Conservation (phyloP, 35 echinoderm and acorn worm genomes). For the Stichopus chloronotus region DNA sequence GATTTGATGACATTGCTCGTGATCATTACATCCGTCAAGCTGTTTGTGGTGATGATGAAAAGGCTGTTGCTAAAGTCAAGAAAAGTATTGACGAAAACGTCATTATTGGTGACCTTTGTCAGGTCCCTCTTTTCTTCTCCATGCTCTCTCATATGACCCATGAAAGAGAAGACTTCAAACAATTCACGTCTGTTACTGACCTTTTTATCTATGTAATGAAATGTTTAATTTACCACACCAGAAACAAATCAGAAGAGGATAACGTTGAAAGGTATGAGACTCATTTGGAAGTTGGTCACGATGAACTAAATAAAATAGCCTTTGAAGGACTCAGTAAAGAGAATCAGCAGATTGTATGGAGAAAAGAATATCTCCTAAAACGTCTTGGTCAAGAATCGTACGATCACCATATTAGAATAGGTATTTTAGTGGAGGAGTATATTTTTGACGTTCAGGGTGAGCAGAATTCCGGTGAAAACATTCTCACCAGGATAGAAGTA, state of each 20-base stretch:
- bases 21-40: not conserved
- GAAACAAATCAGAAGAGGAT: not conserved
- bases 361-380: not conserved
- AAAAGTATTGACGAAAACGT: slow-evolving; percentile 1
- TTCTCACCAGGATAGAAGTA: not conserved
- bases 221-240: not conserved
- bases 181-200: not conserved
- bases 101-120: not conserved
- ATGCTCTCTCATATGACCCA: slow-evolving; percentile 16
- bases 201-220: slow-evolving; percentile 1
- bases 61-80: not conserved
- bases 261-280: not conserved
- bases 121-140: slow-evolving; percentile 5
- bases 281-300: not conserved
- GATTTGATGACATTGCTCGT: not conserved
- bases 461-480: not conserved
- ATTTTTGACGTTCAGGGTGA: not conserved
- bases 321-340: slow-evolving; percentile 14
- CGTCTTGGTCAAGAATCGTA: not conserved
- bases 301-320: not conserved
- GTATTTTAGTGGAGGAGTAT: not conserved
- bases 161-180: not conserved
- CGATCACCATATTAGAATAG: not conserved
- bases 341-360: not conserved
- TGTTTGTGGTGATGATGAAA: not conserved